Evolutionary conservation across 1,140 invertebrate genomes (phyloP), one percentile per base, ranked within the genome.

Genomic region (Brachionus koreanus): DNA sequence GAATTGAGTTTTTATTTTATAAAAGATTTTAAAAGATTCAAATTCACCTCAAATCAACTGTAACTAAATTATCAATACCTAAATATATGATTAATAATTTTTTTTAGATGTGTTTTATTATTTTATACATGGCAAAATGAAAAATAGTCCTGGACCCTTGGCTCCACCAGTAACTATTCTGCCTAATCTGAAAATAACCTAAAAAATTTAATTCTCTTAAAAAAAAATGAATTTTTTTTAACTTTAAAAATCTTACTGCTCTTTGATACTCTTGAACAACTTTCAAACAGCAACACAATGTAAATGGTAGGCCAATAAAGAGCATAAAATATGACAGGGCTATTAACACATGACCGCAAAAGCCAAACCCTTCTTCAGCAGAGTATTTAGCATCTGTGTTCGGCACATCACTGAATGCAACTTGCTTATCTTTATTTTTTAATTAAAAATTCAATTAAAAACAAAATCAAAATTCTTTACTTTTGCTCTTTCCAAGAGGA

Each of bases 131-230:
- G 84, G 84, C n/a, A 84, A 23, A 5, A 84, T 69, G 33, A 83
- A 83, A 49, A 84, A 79, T 25, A 84, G 25, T 9, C 84, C 84
- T 9, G 84, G 83, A 33, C 83, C 83, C 43, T 83, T 77, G 7
- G 69, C 63, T 42, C 82, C 75, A 16, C 63, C 43, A 25, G 43
- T 82, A 9, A 82, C 13, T 23, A 79, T 79, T 61, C 82, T 61
- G n/a, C 83, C 83, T n/a, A 83, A 33, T 25, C 83, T 42, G 65
- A 83, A 83, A 35, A 83, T 83, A 19, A 83, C 83, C 75, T 77
- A 52, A 49, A n/a, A 72, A 75, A 43, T n/a, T 5, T 13, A 13
- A 23, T 12, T 35, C 10, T 52, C 10, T 16, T 4, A 10, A 75
- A 13, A 46, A 37, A 13, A 23, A 75, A 13, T 23, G n/a, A n/a